These are phyloP conservation scores for Drosophila neonasuta DNA, from an alignment of 2,888 invertebrate genomes.

Conservation along the genomic window DNA sequence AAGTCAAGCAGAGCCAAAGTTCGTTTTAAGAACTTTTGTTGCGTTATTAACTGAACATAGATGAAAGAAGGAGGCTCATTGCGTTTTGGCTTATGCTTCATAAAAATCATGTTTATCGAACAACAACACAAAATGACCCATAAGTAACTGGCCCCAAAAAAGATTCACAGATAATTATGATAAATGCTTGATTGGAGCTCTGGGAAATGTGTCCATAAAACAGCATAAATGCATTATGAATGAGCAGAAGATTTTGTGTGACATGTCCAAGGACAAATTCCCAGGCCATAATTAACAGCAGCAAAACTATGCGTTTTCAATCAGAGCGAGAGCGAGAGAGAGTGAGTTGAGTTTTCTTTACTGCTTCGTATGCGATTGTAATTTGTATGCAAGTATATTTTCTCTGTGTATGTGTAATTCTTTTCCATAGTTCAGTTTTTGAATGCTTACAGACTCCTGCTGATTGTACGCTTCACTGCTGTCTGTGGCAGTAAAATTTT, in stretches of 20 bases:
- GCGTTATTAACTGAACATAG: slow-evolving; percentile 43
- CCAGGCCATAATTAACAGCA: slow-evolving; percentile 1
- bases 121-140: slow-evolving; percentile 16
- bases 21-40: slow-evolving; percentile 58
- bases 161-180: slow-evolving; percentile 60
- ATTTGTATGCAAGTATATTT: slow-evolving; percentile 2
- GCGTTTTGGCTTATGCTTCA: slow-evolving; percentile 17
- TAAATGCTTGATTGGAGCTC: slow-evolving; percentile 55
- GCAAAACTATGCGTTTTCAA: slow-evolving; percentile 1
- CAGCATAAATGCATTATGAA: slow-evolving; percentile 10
- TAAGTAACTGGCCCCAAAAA: slow-evolving; percentile 28
- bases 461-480: slow-evolving; percentile 2
- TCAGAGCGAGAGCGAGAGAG: neutral
- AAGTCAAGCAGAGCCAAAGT: slow-evolving; percentile 56
- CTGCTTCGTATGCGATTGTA: neutral
- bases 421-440: slow-evolving; percentile 7
- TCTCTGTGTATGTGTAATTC: neutral
- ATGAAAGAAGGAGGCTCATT: slow-evolving; percentile 8
- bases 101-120: slow-evolving; percentile 53
- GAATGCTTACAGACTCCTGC: slow-evolving; percentile 14
- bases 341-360: neutral
- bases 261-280: neutral
- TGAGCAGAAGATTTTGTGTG: neutral
- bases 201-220: slow-evolving; percentile 19
- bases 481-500: slow-evolving; percentile 14